Conservation (phyloP, 2,113 vertebrate species). For the Dromiciops gliroides region DNA sequence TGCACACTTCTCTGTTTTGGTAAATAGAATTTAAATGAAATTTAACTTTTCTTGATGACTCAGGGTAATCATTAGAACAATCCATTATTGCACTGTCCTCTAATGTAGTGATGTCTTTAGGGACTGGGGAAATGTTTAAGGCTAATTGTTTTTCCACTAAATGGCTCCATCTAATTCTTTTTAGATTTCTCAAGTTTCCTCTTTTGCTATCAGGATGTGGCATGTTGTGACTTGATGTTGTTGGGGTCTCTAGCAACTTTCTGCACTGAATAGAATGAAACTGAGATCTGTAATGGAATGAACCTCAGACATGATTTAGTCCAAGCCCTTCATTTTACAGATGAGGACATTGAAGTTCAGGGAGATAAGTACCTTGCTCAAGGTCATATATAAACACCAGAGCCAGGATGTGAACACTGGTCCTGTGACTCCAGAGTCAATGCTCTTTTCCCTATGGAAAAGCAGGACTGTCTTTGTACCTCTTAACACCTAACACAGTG, state of each 20-base stretch:
- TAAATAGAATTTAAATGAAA: not conserved
- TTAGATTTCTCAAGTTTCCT: not conserved
- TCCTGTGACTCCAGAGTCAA: not conserved
- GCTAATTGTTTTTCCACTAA: not conserved
- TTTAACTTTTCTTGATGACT: not conserved
- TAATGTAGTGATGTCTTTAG: not conserved
- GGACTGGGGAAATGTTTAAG: not conserved
- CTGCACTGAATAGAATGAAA: not conserved
- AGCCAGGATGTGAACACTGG: not conserved
- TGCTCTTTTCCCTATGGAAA: not conserved
- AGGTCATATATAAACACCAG: not conserved
- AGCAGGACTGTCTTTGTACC: not conserved
- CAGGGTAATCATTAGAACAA: not conserved
- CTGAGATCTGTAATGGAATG: not conserved
- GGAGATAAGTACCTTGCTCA: not conserved
- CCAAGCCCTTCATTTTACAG: not conserved
- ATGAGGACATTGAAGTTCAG: not conserved
- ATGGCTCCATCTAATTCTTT: not conserved
- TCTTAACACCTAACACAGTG: not conserved
- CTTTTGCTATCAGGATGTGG: not conserved
- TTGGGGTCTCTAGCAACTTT: not conserved
- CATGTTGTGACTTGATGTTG: not conserved
- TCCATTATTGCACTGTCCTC: not conserved
- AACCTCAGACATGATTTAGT: not conserved
- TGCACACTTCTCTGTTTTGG: not conserved